Evolutionary conservation across 2,888 invertebrate species (phyloP), one percentile per base, ranked within the genome.

Genomic region (Caenorhabditis becei): DNA sequence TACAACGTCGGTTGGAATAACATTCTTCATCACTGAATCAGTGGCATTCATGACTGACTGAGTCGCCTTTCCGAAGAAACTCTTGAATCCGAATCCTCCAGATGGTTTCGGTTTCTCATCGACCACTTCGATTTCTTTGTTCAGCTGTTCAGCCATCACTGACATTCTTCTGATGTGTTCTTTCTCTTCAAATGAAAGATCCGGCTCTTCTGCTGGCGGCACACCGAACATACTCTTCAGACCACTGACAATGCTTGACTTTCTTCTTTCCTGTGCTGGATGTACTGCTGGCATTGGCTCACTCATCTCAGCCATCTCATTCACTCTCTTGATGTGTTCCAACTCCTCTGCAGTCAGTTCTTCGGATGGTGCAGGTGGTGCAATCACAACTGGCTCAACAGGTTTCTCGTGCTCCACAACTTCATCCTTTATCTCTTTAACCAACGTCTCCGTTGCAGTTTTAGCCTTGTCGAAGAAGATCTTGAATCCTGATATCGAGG

Each of bases 141-240:
- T 65, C 75, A 75, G 35, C 35, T 65, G 54, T 7, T 74, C 77
- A n/a, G 85, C 82, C 62, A 85, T 70, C 35, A 72, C 18, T 44
- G 82, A 71, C 62, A 87, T 83, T 32, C 51, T 44, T 41, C 83
- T 78, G n/a, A 86, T 83, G 47, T 85, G 85, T 26, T 83, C 85
- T 11, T 81, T 70, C 37, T 85, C 85, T 16, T 61, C 72, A 51
- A 56, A 51, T 20, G 69, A 77, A 49, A 84, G 37, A 20, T 69
- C 58, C 0, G 61, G 56, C n/a, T 82, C 80, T 18, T 70, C 71
- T 2, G 58, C 44, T 26, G 23, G 32, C 32, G 58, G 4, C 14
- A 62, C 62, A 54, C 67, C 67, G n/a, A 67, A 75, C 4, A 56
- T 75, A 41, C 26, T 63, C 11, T 74, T 83, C 61, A 77, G 18